phyloP scores from a whole-genome alignment of 2,888 invertebrate species.

The Hypselothyrea guttata region DNA sequence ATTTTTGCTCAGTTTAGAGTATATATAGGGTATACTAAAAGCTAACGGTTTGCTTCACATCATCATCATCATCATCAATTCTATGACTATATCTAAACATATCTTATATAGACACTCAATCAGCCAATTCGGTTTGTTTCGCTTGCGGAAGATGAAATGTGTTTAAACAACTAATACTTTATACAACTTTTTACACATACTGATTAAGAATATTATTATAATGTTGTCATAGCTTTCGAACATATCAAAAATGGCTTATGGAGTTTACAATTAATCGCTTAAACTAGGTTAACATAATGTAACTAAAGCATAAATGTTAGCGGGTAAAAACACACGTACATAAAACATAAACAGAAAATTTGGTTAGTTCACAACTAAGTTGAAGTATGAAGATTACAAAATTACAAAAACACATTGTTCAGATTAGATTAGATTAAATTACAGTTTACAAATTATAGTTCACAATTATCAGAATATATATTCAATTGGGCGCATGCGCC shows the following conservation, averaged over 20 bases:
- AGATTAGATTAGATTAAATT: constrained; percentile 1
- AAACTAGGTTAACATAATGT: constrained; percentile 59
- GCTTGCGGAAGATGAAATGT: constrained; percentile 45
- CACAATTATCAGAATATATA: background rate
- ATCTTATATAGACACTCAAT: constrained; percentile 48
- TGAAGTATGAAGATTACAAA: constrained; percentile 10
- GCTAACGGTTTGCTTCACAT: constrained; percentile 38
- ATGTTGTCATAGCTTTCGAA: no score
- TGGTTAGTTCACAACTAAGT: constrained; percentile 63
- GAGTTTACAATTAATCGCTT: constrained; percentile 29
- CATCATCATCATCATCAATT: constrained; percentile 13
- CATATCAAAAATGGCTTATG: constrained; percentile 44
- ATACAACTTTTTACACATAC: constrained; percentile 57
- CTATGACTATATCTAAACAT: constrained; percentile 48
- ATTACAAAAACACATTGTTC: no score
- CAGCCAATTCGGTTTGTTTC: constrained; percentile 50
- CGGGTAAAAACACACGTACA: constrained; percentile 14
- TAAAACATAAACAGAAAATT: constrained; percentile 53
- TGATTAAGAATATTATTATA: constrained; percentile 22
- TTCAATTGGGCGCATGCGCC: constrained; percentile 73
- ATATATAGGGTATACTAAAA: constrained; percentile 28
- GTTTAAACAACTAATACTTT: constrained; percentile 67
- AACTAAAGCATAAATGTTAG: constrained; percentile 26
- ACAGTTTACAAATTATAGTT: constrained; percentile 1
- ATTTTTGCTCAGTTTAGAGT: constrained; percentile 33